Conservation (phyloP, 2,113 vertebrate genomes). For the Nymphicus hollandicus region DNA sequence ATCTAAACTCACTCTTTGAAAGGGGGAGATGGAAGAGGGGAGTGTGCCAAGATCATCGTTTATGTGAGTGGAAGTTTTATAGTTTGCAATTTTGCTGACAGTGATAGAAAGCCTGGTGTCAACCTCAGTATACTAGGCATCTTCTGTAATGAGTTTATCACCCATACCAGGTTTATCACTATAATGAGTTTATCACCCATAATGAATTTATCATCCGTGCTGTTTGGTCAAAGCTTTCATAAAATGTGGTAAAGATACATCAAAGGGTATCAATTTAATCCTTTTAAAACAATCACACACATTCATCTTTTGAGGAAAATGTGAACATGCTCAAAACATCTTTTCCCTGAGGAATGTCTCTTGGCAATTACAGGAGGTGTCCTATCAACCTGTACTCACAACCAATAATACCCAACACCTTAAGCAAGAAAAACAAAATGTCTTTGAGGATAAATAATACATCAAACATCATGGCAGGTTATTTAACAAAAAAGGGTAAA, state of each 20-base stretch:
- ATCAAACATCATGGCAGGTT: not conserved
- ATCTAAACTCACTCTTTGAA: not conserved
- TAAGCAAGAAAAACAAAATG: not conserved
- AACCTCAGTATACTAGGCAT: not conserved
- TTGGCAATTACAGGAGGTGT: not conserved
- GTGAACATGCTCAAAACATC: not conserved
- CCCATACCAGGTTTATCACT: constrained; percentile 33
- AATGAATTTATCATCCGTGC: constrained; percentile 51
- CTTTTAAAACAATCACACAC: constrained; percentile 39
- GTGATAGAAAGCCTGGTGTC: constrained; percentile 38
- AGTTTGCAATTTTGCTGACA: constrained; percentile 49
- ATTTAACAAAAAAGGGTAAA: not conserved
- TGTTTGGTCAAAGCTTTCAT: constrained; percentile 56
- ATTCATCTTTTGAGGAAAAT: constrained; percentile 46
- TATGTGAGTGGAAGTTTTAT: not conserved
- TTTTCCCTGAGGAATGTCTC: not conserved
- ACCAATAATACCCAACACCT: not conserved
- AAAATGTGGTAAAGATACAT: constrained; percentile 31
- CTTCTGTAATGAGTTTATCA: constrained; percentile 49
- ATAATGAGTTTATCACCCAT: constrained; percentile 36
- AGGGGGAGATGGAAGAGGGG: not conserved
- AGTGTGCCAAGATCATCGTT: constrained; percentile 18
- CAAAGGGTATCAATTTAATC: constrained; percentile 42
- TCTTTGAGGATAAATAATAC: not conserved
- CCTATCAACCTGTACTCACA: not conserved